phyloP scores from a whole-genome alignment of 2,113 vertebrate genomes.

The Dermatemys mawii region DNA sequence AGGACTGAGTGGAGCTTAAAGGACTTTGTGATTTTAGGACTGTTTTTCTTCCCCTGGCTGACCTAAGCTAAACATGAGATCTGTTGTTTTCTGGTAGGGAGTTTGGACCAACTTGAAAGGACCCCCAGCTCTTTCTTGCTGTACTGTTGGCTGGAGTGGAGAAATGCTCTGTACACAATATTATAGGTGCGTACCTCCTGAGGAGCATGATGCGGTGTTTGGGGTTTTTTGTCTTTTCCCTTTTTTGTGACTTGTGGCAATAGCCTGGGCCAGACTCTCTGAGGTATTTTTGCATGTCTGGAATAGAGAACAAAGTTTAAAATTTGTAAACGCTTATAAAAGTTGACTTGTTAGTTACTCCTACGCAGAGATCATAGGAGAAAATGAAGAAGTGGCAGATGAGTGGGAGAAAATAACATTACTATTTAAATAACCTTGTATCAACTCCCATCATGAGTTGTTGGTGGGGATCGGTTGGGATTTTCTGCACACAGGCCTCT shows the following conservation, averaged over 20 bases:
- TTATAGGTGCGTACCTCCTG: accelerated
- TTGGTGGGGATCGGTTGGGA: background rate
- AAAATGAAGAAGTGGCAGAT: background rate
- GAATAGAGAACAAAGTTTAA: background rate
- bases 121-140: background rate
- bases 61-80: background rate
- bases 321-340: background rate
- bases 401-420: background rate
- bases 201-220: background rate
- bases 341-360: background rate
- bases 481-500: background rate
- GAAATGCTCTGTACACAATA: background rate
- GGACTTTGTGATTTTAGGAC: slow-evolving; percentile 3
- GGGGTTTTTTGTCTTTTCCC: background rate
- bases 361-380: background rate
- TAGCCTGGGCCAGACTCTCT: background rate
- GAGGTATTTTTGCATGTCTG: background rate
- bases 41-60: background rate
- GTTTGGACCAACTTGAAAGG: background rate
- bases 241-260: accelerated
- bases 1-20: background rate
- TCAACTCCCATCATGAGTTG: background rate
- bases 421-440: background rate
- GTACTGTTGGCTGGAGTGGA: background rate
- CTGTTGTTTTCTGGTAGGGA: background rate